Base-by-base conservation (phyloP, 2,113 vertebrate genomes). In the Cebus imitator region DNA sequence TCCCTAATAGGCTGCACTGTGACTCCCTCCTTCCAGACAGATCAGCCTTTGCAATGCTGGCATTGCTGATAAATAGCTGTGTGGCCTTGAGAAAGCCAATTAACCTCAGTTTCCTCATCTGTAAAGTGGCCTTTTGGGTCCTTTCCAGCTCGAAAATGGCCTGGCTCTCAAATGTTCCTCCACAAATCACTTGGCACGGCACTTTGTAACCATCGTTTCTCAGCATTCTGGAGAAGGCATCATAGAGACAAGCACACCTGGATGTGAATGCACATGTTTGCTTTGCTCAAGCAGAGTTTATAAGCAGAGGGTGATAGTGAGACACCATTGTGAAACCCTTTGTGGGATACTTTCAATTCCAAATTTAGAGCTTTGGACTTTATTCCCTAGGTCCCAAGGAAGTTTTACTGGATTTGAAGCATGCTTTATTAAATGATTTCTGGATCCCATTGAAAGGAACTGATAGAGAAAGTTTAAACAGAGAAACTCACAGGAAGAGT, bases 91-190 rank as follows among this genome's bases (percentile, higher is more conserved):
- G 76, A 45, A 95, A 96, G 55, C 66, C 83, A 91, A 76, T 87
- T 96, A 89, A 93, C 91, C 95, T 98, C 96, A 81, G 95, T 96
- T 92, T 97, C 58, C 80, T 96, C 97, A 95, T 97, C 89, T 95
- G 89, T 84, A 96, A 95, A 97, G 91, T 97, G 92, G 87, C 75
- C 87, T 92, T 80, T 96, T 95, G 79, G 97, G 75, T 83, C 40
- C 75, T 95, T 61, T 96, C 97, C 95, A 96, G 75, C 70, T 96
- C 35, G 48, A 45, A 94, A 96, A 90, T 83, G 93, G 18, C 21
- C 61, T 92, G 45, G 40, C 87, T 83, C 45, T 76, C 86, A 75
- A 30, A 23, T 57, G 43, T 43, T 91, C 87, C 79, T 81, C 45
- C 57, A 92, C 87, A 90, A 92, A 94, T 87, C 76, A 90, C 35